Conservation (phyloP, 2,113 vertebrate genomes). For the Dendropsophus ebraccatus region DNA sequence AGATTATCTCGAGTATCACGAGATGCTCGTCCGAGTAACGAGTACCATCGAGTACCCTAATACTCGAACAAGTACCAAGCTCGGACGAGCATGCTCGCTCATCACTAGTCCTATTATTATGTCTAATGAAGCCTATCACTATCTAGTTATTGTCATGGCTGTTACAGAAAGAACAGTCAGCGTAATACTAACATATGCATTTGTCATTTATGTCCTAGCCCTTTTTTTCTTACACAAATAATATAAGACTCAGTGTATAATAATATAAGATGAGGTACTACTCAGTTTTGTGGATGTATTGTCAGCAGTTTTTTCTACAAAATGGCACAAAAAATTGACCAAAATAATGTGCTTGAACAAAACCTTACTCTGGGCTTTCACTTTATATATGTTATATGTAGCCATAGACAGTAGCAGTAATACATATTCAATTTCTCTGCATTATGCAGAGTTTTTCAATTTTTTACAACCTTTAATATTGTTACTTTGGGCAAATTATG, state of each 20-base stretch:
- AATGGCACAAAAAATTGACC: too few relatives aligned
- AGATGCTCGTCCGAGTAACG: too few relatives aligned
- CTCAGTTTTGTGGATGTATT: too few relatives aligned
- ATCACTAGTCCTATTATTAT: not conserved
- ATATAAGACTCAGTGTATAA: too few relatives aligned
- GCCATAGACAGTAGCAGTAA: not conserved
- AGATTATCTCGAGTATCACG: too few relatives aligned
- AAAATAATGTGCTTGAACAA: too few relatives aligned
- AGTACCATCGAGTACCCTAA: too few relatives aligned
- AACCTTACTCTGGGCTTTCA: not conserved
- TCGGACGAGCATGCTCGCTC: too few relatives aligned
- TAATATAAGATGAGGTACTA: too few relatives aligned
- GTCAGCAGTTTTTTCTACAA: too few relatives aligned
- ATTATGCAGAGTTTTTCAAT: not conserved
- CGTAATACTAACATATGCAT: not conserved
- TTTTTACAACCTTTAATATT: not conserved
- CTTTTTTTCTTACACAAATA: too few relatives aligned
- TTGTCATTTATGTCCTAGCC: conserved; percentile 5
- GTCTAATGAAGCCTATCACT: conserved; percentile 7
- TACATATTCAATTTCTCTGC: not conserved
- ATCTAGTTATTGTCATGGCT: not conserved
- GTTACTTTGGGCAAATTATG: not conserved
- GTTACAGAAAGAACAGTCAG: conserved; percentile 14
- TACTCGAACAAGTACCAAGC: too few relatives aligned
- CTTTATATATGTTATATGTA: not conserved